Evolutionary conservation across 1,140 invertebrate species (phyloP).

Genomic region (Drosophila watanabei): DNA sequence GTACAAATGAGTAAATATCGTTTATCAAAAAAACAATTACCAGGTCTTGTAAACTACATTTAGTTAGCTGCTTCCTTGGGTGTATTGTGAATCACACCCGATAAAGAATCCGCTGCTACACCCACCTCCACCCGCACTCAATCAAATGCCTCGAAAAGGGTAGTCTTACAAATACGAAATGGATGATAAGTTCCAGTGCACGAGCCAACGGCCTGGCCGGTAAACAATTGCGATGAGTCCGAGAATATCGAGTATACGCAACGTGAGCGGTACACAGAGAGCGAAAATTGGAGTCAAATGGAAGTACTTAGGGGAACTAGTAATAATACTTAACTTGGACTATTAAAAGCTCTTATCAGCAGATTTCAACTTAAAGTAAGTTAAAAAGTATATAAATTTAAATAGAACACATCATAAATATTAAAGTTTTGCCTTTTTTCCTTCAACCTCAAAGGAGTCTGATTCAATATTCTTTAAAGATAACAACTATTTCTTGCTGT

Average conservation of each 20-base stretch:
- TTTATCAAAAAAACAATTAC: constrained; percentile 35
- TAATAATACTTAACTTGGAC: background rate
- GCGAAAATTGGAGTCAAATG: background rate
- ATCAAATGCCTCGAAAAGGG: constrained; percentile 11
- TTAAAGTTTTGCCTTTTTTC: rapidly evolving
- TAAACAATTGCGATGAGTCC: constrained; percentile 6
- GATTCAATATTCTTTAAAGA: too few species aligned
- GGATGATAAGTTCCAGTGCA: constrained; percentile 11
- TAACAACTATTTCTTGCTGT: background rate
- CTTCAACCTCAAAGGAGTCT: too few species aligned
- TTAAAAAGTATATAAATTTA: background rate
- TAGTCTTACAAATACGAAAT: constrained; percentile 1
- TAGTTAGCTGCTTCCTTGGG: constrained; percentile 3
- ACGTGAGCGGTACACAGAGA: constrained; percentile 15
- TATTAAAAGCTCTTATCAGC: background rate
- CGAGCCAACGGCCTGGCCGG: constrained; percentile 25
- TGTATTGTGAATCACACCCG: constrained; percentile 28
- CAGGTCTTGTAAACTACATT: background rate
- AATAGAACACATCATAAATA: background rate
- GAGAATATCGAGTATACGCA: constrained; percentile 58
- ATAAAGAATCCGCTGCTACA: constrained; percentile 17
- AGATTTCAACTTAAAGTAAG: background rate
- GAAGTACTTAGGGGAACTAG: background rate
- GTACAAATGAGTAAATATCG: constrained; percentile 10
- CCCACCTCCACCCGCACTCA: constrained; percentile 1